Percentiles rank a stretch among this genome's conserved stretches.
Conservation (phyloP, 2,888 invertebrate species). For the Fragum sueziense region DNA sequence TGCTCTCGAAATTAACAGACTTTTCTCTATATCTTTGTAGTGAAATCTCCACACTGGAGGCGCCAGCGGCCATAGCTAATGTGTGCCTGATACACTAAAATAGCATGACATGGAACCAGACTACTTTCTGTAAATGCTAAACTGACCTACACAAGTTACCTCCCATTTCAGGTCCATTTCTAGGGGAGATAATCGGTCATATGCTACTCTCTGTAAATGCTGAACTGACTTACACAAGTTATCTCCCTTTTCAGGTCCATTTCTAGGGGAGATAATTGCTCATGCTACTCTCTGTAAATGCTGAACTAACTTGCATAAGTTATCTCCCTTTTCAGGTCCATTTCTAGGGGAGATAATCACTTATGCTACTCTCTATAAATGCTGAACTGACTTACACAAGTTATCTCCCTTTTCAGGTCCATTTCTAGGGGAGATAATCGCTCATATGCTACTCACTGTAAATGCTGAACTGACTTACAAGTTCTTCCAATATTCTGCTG, state of each 20-base stretch:
- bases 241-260: not conserved
- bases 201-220: not conserved
- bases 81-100: no score
- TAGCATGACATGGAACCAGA: no score
- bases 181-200: conserved; percentile 16
- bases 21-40: no score
- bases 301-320: not conserved
- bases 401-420: conserved; percentile 2
- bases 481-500: conserved; percentile 12
- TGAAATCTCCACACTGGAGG: no score
- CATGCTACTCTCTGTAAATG: not conserved
- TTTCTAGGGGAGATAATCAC: conserved; percentile 11
- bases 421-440: conserved; percentile 11
- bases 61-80: no score
- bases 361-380: not conserved
- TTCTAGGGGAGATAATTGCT: conserved; percentile 12
- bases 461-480: not conserved
- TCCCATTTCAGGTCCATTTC: not conserved
- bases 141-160: not conserved
- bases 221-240: not conserved
- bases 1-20: no score
- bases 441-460: not conserved
- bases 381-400: not conserved
- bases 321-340: not conserved
- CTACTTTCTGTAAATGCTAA: not conserved